Evolutionary conservation across 2,888 invertebrate species (phyloP).

Genomic region (Candidula unifasciata): DNA sequence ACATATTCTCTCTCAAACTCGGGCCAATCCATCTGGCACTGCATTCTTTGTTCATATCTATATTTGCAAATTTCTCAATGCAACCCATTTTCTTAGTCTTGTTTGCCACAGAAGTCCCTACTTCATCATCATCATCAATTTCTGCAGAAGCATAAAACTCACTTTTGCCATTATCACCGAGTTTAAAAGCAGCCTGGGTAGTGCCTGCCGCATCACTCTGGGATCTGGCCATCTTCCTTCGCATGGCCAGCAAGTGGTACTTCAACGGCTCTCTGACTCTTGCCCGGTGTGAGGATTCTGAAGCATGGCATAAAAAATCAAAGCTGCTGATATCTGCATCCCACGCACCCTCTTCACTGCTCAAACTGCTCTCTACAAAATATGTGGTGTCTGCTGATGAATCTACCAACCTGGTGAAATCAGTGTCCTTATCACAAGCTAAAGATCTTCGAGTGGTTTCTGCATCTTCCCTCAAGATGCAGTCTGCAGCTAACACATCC

Average conservation of each 20-base stretch:
- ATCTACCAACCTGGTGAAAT: slow-evolving; percentile 20
- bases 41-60: not conserved
- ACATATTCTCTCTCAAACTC: not conserved
- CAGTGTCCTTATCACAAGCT: slow-evolving; percentile 18
- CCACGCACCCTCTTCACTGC: slow-evolving; percentile 43
- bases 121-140: not conserved
- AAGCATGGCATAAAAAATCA: slow-evolving; percentile 29
- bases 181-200: slow-evolving; percentile 21
- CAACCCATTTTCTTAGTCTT: not conserved
- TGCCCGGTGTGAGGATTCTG: slow-evolving; percentile 5
- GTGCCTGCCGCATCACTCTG: not conserved
- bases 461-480: not conserved
- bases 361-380: slow-evolving; percentile 42
- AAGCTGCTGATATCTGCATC: slow-evolving; percentile 48
- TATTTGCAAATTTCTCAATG: not conserved
- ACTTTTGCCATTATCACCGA: not conserved
- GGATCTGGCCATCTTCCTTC: not conserved
- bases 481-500: not conserved
- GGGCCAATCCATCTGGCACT: no score
- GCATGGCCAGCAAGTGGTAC: slow-evolving; percentile 27
- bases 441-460: slow-evolving; percentile 13
- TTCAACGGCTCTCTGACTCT: slow-evolving; percentile 37
- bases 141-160: not conserved
- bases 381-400: slow-evolving; percentile 34
- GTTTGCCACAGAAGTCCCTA: not conserved